Conservation (phyloP, 2,113 vertebrate species). For the Chaenocephalus aceratus region DNA sequence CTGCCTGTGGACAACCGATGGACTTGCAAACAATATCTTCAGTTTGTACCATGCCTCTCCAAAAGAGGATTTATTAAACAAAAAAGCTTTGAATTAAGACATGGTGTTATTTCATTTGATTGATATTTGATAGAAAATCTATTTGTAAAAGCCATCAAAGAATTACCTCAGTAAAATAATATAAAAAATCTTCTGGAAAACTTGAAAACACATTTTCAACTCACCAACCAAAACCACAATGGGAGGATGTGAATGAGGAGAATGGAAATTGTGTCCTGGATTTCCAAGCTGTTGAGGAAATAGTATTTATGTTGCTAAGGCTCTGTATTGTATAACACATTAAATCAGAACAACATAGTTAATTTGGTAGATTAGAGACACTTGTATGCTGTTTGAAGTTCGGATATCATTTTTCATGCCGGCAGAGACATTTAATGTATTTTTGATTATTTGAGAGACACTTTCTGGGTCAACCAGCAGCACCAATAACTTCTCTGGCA, state of each 20-base stretch:
- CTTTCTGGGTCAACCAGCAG: constrained; percentile 66
- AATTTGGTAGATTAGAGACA: constrained; percentile 56
- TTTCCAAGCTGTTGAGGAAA: constrained; percentile 10
- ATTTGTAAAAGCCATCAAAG: not conserved
- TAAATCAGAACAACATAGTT: constrained; percentile 40
- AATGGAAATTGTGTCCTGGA: constrained; percentile 27
- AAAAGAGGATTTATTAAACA: constrained; percentile 16
- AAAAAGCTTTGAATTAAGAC: not conserved
- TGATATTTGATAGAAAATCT: not conserved
- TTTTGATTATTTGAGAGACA: constrained; percentile 68
- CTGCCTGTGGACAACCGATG: constrained; percentile 24
- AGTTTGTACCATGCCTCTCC: constrained; percentile 4
- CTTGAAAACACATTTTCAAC: constrained; percentile 7
- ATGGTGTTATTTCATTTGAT: not conserved
- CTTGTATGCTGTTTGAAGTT: constrained; percentile 67
- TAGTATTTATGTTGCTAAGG: constrained; percentile 5
- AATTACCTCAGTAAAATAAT: not conserved
- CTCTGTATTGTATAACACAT: constrained; percentile 25
- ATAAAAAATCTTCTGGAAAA: not conserved
- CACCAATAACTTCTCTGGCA: constrained; percentile 23
- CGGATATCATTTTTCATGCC: constrained; percentile 40
- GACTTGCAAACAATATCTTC: constrained; percentile 14
- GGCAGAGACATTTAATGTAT: constrained; percentile 60
- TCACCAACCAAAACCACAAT: not conserved
- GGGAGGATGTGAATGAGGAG: constrained; percentile 14